phyloP scores from a whole-genome alignment of 2,113 vertebrate genomes.

The Thunnus thynnus region DNA sequence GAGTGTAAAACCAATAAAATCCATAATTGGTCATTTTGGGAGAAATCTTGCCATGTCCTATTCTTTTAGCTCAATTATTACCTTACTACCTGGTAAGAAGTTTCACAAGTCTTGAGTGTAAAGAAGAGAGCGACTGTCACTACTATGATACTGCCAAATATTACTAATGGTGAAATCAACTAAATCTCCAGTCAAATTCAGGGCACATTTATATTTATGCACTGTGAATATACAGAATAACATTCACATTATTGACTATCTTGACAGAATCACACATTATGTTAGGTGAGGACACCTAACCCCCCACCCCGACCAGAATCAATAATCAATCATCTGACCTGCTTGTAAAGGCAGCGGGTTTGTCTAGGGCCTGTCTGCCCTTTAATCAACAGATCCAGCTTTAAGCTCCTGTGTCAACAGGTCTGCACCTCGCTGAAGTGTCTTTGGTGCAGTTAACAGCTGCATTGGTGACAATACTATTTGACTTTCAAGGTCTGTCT shows the following conservation, averaged over 20 bases:
- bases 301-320: background rate
- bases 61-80: too few species aligned
- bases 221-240: background rate
- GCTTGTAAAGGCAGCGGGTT: constrained; percentile 18
- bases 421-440: constrained; percentile 17
- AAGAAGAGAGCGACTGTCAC: too few species aligned
- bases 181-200: too few species aligned
- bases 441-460: constrained; percentile 1
- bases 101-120: too few species aligned
- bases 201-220: background rate
- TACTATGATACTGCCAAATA: too few species aligned
- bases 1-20: too few species aligned
- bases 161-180: too few species aligned
- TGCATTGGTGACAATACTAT: background rate
- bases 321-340: constrained; percentile 22
- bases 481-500: background rate
- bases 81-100: too few species aligned
- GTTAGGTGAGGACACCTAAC: background rate
- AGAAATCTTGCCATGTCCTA: too few species aligned
- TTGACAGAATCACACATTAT: background rate
- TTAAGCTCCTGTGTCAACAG: constrained; percentile 27
- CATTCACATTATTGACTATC: background rate
- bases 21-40: too few species aligned
- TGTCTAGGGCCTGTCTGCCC: constrained; percentile 23
- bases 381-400: constrained; percentile 37